These are phyloP conservation scores for Ceratotherium simum DNA, from an alignment of 2,113 vertebrate species.

Conservation along the genomic window DNA sequence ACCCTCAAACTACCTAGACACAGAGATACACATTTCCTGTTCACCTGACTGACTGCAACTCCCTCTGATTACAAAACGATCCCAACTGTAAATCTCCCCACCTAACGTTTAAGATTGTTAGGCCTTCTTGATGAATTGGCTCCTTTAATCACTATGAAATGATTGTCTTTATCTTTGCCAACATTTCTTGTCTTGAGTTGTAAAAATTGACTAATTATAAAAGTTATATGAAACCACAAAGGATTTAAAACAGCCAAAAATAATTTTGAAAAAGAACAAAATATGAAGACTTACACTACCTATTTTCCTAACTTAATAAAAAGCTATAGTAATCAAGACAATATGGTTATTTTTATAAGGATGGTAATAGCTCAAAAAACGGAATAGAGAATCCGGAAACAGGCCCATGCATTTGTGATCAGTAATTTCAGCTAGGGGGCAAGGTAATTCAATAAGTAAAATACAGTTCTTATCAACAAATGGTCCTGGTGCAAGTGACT, in stretches of 20 bases:
- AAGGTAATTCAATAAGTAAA: background rate
- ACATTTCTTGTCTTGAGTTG: background rate
- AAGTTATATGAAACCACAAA: background rate
- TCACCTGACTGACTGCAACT: background rate
- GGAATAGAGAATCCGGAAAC: background rate
- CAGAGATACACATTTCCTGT: background rate
- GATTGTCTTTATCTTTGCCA: background rate
- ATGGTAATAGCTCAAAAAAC: background rate
- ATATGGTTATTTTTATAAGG: background rate
- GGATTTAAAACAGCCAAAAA: background rate
- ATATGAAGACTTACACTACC: background rate
- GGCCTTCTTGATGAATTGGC: background rate
- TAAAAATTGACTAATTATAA: background rate
- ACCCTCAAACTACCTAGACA: background rate
- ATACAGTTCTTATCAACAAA: background rate
- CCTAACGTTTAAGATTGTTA: background rate
- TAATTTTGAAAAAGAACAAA: background rate
- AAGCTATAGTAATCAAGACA: background rate
- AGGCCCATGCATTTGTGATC: background rate
- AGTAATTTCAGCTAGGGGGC: background rate
- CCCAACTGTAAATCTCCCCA: background rate
- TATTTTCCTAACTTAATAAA: slow-evolving; percentile 10
- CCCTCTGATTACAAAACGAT: background rate
- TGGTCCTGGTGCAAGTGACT: background rate
- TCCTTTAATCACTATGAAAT: background rate